Evolutionary conservation across 1,140 invertebrate species (phyloP), one percentile per base, ranked within the genome.

Genomic region (Paraescarpia echinospica): DNA sequence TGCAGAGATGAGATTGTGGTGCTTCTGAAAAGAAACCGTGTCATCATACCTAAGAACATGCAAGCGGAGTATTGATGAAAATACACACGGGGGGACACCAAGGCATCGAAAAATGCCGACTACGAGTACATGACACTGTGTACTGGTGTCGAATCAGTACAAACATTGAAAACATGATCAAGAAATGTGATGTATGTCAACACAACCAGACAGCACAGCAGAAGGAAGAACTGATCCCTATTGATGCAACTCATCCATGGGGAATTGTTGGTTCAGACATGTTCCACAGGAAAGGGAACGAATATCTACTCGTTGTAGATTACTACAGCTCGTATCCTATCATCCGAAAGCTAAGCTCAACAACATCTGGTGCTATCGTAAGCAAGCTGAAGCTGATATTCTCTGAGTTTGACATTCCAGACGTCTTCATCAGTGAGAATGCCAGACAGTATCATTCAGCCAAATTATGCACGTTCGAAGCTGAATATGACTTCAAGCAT

Each of bases 141-240:
- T 90, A 31, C 27, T 90, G 89, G 18, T 90, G 89, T 90, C 14
- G 89, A 90, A 90, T 90, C 89, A 90, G 27, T 90, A 31, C 89
- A 33, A 0, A 90, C 89, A 89, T 89, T 89, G 89, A 89, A 9
- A 90, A 35, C 89, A 35, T 90, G 89, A 31, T 90, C 33, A 90
- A 90, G 89, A 2, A 90, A 90, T 90, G 89, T 90, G 27, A 90
- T 90, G 35, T 31, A 31, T 90, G 8, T 90, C 89, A 90, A 90
- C 89, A 90, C 18, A 90, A 90, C 89, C 89, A 90, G 89, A 90
- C 89, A 33, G 14, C 33, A 90, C 89, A 90, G 27, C 89, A 90
- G n/a, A 90, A 90, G 89, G 89, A 90, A 90, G 89, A 90, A 90
- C 34, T 35, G 89, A 90, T 90, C 89, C 89, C 89, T 14, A 90